Evolutionary conservation across 2,888 invertebrate genomes (phyloP).

Genomic region (Boloria selene): DNA sequence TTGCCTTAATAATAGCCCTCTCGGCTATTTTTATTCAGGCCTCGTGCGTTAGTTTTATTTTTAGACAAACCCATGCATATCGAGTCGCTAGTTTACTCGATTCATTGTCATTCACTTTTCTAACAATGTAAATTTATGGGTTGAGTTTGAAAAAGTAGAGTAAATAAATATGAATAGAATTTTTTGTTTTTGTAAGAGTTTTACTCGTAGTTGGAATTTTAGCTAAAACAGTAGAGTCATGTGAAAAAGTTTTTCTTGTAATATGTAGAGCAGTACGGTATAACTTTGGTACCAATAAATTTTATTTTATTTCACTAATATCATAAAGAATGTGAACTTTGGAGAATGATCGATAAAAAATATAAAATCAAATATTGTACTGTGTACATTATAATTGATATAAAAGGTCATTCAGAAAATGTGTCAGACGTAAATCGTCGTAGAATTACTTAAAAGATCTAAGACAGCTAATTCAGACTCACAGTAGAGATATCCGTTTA

Average conservation of each 20-base stretch:
- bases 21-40: conserved; percentile 43
- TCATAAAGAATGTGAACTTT: no score
- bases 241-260: no score
- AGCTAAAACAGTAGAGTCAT: no score
- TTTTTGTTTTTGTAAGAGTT: conserved; percentile 1
- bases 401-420: not conserved
- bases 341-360: no score
- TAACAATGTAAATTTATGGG: conserved; percentile 29
- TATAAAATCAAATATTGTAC: not conserved
- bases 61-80: conserved; percentile 62
- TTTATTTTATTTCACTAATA: no score
- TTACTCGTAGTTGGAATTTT: not conserved
- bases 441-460: conserved; percentile 25
- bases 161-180: conserved; percentile 6
- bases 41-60: conserved; percentile 67
- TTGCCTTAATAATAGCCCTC: conserved; percentile 70
- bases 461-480: conserved; percentile 55
- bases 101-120: conserved; percentile 25
- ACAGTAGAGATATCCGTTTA: conserved; percentile 56
- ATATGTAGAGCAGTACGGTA: no score
- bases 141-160: not conserved
- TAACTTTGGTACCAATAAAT: no score
- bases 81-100: conserved; percentile 30
- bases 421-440: not conserved
- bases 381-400: not conserved